phyloP scores from a whole-genome alignment of 2,888 invertebrate genomes.

The Ditula angustiorana region DNA sequence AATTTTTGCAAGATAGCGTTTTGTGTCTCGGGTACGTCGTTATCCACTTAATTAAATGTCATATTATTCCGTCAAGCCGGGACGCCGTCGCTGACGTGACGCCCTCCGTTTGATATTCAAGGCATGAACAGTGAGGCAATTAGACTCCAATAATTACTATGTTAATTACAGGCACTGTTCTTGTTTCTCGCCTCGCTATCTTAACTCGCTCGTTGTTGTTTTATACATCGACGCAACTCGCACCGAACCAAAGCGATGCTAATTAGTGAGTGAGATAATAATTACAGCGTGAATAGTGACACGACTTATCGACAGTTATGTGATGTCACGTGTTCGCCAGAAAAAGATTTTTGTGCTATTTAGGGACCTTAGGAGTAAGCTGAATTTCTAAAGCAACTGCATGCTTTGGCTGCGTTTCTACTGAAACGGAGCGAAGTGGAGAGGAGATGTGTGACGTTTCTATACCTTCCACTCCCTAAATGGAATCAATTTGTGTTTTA shows the following conservation, averaged over 20 bases:
- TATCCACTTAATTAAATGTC: slow-evolving; percentile 73
- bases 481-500: too few relatives aligned
- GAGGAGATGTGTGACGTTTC: too few relatives aligned
- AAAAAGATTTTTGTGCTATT: too few relatives aligned
- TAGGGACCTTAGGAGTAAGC: too few relatives aligned
- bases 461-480: too few relatives aligned
- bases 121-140: slow-evolving; percentile 80
- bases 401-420: too few relatives aligned
- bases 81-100: slow-evolving; percentile 65
- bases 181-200: slow-evolving; percentile 76
- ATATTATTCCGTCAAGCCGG: slow-evolving; percentile 62
- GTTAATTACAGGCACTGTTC: slow-evolving; percentile 81
- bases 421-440: too few relatives aligned
- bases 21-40: slow-evolving; percentile 45
- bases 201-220: slow-evolving; percentile 71
- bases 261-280: slow-evolving; percentile 68
- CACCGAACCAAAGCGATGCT: slow-evolving; percentile 64
- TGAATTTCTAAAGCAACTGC: too few relatives aligned
- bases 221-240: slow-evolving; percentile 70
- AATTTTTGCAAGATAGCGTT: slow-evolving; percentile 6
- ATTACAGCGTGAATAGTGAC: slow-evolving; percentile 49
- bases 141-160: slow-evolving; percentile 83
- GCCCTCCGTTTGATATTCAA: slow-evolving; percentile 74
- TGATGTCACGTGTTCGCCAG: not conserved
- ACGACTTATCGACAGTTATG: not conserved